phyloP scores from a whole-genome alignment of 2,797 vertebrate genomes.

The Anolis apletophallus region DNA sequence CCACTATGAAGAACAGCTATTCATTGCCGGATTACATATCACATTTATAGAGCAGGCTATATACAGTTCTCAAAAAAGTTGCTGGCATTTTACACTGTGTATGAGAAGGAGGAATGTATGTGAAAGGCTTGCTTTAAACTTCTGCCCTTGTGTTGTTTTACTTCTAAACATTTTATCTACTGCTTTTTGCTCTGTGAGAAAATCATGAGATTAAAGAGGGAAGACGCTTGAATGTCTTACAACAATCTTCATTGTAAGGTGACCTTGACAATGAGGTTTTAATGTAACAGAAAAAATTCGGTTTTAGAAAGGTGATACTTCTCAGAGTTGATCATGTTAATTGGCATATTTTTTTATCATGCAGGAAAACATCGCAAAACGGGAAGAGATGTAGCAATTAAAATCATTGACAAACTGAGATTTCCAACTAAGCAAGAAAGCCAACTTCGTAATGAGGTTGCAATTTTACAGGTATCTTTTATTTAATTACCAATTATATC shows the following conservation, averaged over 20 bases:
- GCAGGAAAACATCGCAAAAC: constrained; percentile 97
- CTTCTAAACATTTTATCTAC: background rate
- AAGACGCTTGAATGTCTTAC: background rate
- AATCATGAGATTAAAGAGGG: background rate
- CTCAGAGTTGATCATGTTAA: constrained; percentile 47
- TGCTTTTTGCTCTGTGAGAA: background rate
- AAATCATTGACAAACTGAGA: constrained; percentile 97
- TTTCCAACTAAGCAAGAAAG: constrained; percentile 99
- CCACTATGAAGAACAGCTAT: background rate
- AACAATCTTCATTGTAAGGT: background rate
- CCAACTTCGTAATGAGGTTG: constrained; percentile 97
- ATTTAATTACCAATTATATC: constrained; percentile 49
- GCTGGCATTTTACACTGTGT: background rate
- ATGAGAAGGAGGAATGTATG: background rate
- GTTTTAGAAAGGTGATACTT: constrained; percentile 37
- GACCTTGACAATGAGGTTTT: constrained; percentile 31
- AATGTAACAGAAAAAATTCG: constrained; percentile 7
- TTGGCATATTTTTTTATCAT: constrained; percentile 62
- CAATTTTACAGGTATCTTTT: constrained; percentile 92
- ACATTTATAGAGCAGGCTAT: background rate
- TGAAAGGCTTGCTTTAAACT: too few species aligned
- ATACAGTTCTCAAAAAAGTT: background rate
- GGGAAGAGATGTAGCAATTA: constrained; percentile 96
- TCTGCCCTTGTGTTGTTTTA: background rate
- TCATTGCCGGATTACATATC: background rate